Evolutionary conservation across 2,888 invertebrate genomes (phyloP), one percentile per base, ranked within the genome.

Genomic region (Noctua fimbriata): DNA sequence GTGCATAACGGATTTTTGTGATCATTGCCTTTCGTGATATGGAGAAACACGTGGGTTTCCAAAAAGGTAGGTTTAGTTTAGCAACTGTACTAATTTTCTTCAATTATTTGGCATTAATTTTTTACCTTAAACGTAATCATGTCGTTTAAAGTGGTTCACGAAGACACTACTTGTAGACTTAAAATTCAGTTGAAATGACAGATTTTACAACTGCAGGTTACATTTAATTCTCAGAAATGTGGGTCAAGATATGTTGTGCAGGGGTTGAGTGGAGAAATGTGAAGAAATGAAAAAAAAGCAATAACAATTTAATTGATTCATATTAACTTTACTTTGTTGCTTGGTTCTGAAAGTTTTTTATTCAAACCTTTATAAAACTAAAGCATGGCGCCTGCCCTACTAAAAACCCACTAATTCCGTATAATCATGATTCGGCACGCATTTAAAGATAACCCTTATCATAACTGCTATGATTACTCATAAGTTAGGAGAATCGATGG

Each of bases 401-500:
- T 10, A 83, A 78, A 65, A 49, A 55, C 52, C 52, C 24, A 80
- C 65, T 28, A 44, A 36, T 32, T 36, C 36, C 21, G 14, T 49
- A 28, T 75, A 72, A 81, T 83, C 55, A 63, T 69, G 28, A 76
- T 71, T 69, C 65, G 60, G n/a, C 58, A 74, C 65, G 58, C 28
- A 55, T 65, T 60, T 10, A 75, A 63, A 72, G 72, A 77, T 73
- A 77, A 74, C 36, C 44, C 18, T 71, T 76, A 85, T 75, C 80
- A 44, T 67, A 69, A 77, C 55, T 63, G 69, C 71, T 52, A 70
- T 69, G 24, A 86, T 83, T 86, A 86, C 69, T 82, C 78, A 84
- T 55, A 69, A 67, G n/a, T 72, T 69, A 55, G 21, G n/a, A 60
- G 73, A 84, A 84, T 78, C 71, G 63, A 73, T 72, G 32, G 44